Conservation (phyloP, 2,113 vertebrate genomes). For the Rhynchopsitta pachyrhyncha region DNA sequence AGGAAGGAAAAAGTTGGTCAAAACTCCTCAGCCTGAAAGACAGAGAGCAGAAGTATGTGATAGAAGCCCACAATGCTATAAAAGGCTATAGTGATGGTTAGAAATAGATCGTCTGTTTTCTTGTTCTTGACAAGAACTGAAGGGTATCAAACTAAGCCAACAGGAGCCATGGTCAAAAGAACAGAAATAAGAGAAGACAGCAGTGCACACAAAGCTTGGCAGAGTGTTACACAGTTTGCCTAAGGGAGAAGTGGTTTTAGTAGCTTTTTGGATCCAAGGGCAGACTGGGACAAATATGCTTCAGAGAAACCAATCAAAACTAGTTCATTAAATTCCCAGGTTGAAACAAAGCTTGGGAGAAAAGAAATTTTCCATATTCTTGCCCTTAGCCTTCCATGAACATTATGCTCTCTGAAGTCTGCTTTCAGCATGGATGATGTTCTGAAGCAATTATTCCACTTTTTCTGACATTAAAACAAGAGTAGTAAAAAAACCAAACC, state of each 20-base stretch:
- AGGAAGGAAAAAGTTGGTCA: neutral
- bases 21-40: neutral
- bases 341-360: neutral
- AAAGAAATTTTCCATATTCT: neutral
- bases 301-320: accelerated
- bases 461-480: neutral
- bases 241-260: neutral
- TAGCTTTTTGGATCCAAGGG: neutral
- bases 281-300: neutral
- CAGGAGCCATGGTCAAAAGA: neutral
- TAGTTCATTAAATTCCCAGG: neutral
- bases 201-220: neutral
- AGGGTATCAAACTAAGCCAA: neutral
- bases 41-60: neutral
- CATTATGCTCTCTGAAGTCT: neutral
- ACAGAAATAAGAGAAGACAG: neutral
- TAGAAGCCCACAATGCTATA: neutral
- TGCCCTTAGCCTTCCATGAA: neutral
- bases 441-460: neutral
- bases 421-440: neutral
- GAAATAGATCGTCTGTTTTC: neutral
- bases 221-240: neutral
- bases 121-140: neutral
- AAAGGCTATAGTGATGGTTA: neutral
- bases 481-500: neutral